Base-by-base conservation (phyloP, 2,797 vertebrate species). In the Hydrocynus forskahlii region DNA sequence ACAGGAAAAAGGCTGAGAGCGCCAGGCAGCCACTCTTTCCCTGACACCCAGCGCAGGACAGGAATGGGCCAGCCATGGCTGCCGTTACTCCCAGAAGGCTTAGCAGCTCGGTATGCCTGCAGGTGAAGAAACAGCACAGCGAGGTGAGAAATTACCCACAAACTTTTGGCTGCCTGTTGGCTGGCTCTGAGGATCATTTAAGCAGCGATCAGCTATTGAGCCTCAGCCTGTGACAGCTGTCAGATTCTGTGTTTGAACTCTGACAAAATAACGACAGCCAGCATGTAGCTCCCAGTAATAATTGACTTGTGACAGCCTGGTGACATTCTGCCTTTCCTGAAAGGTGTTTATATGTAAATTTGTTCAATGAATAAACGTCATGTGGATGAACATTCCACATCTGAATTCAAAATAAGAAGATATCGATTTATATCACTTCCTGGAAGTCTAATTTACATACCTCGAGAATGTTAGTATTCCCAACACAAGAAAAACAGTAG, bases 61-160 rank as follows among this genome's bases (percentile, higher is more conserved):
- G 92, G 89, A 66, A 87, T 78, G 79, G 88, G 88, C 94, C 94
- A 93, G 83, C 87, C 89, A 66, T 90, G 91, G 83, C 87, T 85
- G 77, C 84, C 80, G 55, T 88, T 87, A 85, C 86, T 90, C 76
- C 89, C 86, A 78, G 88, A 91, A 86, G 90, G 86, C 85, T 93
- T 94, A 86, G 84, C 88, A 52, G 88, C 93, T 88, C 85, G 90
- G 80, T 90, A 84, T 68, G 90, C 93, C 95, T 95, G 89, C 84
- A 88, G 86, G 76, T 87, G 79, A 88, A 81, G 88, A 86, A 80
- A 89, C 73, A 89, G 76, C 76, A 87, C 55, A 88, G 50, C 79
- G 10, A 54, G 5, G n/a, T 40, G 67, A 76, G n/a, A 55, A 75
- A 73, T 81, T 69, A 70, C 62, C 66, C 45, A 74, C 35, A 74